A percentile compares a stretch with the other conserved stretches of the same genome.
phyloP scores from a whole-genome alignment of 2,113 vertebrate genomes.

The Sminthopsis crassicaudata region DNA sequence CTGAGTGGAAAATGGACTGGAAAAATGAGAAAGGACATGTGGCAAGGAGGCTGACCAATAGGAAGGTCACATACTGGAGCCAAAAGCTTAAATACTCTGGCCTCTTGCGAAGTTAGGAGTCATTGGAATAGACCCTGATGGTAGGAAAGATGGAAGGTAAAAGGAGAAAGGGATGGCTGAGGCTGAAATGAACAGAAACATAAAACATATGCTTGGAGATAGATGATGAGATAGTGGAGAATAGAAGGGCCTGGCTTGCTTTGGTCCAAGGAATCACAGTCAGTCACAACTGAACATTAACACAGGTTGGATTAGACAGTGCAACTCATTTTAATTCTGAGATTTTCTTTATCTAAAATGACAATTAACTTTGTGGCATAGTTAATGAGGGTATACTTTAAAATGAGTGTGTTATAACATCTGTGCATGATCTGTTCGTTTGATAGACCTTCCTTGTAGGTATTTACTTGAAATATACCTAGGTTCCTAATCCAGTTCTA shows the following conservation, averaged over 20 bases:
- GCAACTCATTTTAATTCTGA: neutral
- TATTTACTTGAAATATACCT: neutral
- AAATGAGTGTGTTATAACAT: neutral
- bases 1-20: neutral
- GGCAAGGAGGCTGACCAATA: neutral
- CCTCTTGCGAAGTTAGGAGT: neutral
- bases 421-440: neutral
- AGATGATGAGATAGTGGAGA: neutral
- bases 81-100: neutral
- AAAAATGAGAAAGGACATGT: neutral
- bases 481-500: neutral
- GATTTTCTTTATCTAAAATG: neutral
- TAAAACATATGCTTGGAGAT: neutral
- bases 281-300: neutral
- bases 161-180: neutral
- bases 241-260: no score
- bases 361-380: neutral
- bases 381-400: neutral
- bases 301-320: neutral
- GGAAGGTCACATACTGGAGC: neutral
- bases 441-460: neutral
- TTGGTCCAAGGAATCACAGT: neutral
- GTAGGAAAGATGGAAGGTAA: neutral
- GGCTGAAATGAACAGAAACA: neutral
- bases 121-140: neutral